Evolutionary conservation across 1,140 invertebrate species (phyloP).

Genomic region (Neoseiulus cucumeris): DNA sequence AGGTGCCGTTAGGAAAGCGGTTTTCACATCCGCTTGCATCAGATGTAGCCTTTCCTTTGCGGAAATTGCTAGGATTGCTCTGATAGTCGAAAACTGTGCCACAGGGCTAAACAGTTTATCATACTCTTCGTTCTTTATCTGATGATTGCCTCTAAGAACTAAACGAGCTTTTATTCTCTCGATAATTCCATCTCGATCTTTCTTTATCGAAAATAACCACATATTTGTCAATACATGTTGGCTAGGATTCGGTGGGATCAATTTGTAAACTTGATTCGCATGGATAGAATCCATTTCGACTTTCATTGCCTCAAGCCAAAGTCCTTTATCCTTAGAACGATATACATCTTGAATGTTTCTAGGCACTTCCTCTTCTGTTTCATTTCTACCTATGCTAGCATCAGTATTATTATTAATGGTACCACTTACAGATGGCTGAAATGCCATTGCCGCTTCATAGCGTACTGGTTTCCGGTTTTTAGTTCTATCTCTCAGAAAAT

Average conservation of each 20-base stretch:
- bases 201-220: background rate
- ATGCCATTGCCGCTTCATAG: no score
- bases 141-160: background rate
- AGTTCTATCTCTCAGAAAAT: no score
- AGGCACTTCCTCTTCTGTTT: background rate
- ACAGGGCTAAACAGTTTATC: background rate
- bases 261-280: background rate
- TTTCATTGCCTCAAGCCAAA: background rate
- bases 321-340: background rate
- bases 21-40: slow-evolving; percentile 23
- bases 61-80: background rate
- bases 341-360: background rate
- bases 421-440: background rate
- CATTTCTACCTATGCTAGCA: background rate
- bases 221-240: background rate
- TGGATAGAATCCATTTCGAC: background rate
- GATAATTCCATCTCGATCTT: no score
- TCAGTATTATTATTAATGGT: background rate
- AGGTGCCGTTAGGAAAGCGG: slow-evolving; percentile 25
- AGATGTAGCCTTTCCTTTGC: slow-evolving; percentile 15
- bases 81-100: background rate
- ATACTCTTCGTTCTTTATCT: background rate
- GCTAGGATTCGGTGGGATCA: background rate
- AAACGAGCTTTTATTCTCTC: background rate
- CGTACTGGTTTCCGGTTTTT: no score